Conservation (phyloP, 2,797 vertebrate species). For the Nothura maculosa region DNA sequence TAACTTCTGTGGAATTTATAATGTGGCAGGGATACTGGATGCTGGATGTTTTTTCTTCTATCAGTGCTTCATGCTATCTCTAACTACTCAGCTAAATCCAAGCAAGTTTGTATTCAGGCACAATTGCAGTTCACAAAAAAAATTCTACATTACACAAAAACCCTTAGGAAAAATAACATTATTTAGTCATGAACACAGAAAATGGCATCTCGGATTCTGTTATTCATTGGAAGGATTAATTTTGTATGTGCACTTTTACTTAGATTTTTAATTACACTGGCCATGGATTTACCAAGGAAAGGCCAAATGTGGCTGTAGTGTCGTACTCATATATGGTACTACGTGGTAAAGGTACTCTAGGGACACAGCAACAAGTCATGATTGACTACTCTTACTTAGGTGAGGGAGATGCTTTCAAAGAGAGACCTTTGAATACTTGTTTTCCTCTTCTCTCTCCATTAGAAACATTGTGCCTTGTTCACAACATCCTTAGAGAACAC, state of each 20-base stretch:
- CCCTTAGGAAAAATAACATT: neutral
- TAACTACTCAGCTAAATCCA: neutral
- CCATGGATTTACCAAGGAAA: neutral
- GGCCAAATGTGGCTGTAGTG: neutral
- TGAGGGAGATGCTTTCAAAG: neutral
- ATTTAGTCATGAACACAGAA: neutral
- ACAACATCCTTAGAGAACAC: neutral
- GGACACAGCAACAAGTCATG: neutral
- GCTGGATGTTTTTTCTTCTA: neutral
- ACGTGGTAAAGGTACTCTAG: neutral
- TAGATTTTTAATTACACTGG: neutral
- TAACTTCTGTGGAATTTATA: neutral
- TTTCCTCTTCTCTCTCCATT: neutral
- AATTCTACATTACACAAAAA: neutral
- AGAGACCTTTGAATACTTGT: neutral
- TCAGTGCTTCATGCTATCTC: neutral
- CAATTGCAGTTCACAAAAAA: neutral
- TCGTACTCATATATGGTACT: neutral
- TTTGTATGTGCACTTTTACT: neutral
- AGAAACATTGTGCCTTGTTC: neutral
- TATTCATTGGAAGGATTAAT: neutral
- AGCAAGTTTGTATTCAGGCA: neutral
- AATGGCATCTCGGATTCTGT: neutral
- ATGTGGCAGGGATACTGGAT: neutral
- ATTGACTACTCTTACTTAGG: neutral